phyloP scores from a whole-genome alignment of 2,113 vertebrate species.

The Piprites chloris region DNA sequence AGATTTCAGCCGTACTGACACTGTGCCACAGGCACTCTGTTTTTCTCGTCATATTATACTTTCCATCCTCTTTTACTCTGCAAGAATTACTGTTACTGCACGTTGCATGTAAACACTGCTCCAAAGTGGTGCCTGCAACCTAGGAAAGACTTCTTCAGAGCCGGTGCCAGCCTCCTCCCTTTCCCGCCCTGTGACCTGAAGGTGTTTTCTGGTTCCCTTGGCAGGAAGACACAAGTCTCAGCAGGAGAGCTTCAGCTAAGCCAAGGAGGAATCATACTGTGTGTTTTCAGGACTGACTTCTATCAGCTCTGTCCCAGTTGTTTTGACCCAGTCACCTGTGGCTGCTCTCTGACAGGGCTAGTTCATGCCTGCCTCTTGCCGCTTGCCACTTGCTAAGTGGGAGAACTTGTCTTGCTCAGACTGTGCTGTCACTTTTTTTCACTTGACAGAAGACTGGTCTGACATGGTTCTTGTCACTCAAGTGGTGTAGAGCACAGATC shows the following conservation, averaged over 20 bases:
- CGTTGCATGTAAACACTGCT: not conserved
- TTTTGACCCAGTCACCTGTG: constrained; percentile 69
- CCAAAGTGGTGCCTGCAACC: not conserved
- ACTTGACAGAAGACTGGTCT: constrained; percentile 43
- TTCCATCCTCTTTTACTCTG: not conserved
- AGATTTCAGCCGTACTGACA: not conserved
- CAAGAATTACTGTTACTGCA: not conserved
- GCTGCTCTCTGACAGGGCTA: constrained; percentile 72
- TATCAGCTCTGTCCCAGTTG: constrained; percentile 47
- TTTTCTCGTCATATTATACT: not conserved
- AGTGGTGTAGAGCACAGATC: constrained; percentile 6
- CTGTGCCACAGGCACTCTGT: not conserved
- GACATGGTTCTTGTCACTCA: constrained; percentile 63
- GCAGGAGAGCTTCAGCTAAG: constrained; percentile 64
- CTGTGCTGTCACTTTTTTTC: not conserved
- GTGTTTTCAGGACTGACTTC: constrained; percentile 63
- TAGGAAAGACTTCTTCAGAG: not conserved
- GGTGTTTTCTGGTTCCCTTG: not conserved
- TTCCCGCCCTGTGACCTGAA: not conserved
- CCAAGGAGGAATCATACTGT: constrained; percentile 9
- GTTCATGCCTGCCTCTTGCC: constrained; percentile 68
- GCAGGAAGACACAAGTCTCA: constrained; percentile 66
- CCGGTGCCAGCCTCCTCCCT: not conserved
- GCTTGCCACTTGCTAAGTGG: not conserved
- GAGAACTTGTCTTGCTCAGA: not conserved